Base-by-base conservation (phyloP, 92 coral and sea anemone genomes). In the Micromussa lordhowensis region DNA sequence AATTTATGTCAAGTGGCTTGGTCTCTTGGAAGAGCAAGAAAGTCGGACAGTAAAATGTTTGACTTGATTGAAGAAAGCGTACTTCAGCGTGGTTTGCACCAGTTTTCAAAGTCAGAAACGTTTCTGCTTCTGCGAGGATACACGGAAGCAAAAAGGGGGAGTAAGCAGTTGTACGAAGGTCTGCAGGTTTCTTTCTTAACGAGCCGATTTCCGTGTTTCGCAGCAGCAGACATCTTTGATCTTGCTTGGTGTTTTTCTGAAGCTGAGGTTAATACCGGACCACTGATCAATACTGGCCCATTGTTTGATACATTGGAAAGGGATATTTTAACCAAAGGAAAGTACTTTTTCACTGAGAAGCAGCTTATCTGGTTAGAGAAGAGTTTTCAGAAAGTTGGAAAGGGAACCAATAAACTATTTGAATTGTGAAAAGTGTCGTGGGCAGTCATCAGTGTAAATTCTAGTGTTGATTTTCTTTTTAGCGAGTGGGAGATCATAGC, bases 1-100 rank as follows among this genome's bases (percentile, higher is more conserved):
- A 19, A 22, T 21, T 34, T 80, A 34, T 80, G 84, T 35, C 73
- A 32, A 32, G 49, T 80, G 21, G 72, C 57, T 22, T 80, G 73
- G 84, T 34, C 68, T 79, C 66, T 79, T 17, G 83, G 83, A 30
- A 80, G 51, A 51, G 30, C 54, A 58, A 22, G 84, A 30, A 36
- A 31, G 68, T 30, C 44, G 1, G 51, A 28, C 11, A 54, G 69
- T 34, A 55, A 54, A 48, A 32, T 79, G 68, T 79, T 79, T 34
- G 28, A 59, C 15, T 31, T 11, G 18, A 79, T 79, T 30, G 83
- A 79, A 79, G 69, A 15, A 57, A 29, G 31, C 6, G 68, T 57
- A 57, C 5, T 79, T 54, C 70, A 31, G 26, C 83, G 83, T 54
- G 83, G 70, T 29, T 30, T 30, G 28, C n/a, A 10, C 1, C 24